These are phyloP conservation scores for Dichetophora obliterata DNA, from an alignment of 2,888 invertebrate species.

Conservation along the genomic window DNA sequence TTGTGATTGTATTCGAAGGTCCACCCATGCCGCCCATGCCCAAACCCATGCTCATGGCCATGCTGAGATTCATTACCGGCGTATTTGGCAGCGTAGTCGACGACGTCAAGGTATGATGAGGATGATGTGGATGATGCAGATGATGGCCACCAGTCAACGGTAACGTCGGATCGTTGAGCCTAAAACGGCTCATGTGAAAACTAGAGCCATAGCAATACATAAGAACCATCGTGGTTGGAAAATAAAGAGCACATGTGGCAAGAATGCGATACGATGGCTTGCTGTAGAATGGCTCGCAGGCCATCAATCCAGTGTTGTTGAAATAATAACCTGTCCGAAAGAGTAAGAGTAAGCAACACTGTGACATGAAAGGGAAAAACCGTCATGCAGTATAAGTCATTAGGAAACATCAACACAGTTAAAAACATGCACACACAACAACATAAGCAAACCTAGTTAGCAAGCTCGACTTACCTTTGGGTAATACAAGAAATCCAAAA, in stretches of 20 bases:
- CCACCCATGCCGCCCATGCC: constrained; percentile 58
- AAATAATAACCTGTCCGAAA: constrained; percentile 80
- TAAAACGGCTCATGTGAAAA: constrained; percentile 87
- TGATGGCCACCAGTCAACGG: constrained; percentile 66
- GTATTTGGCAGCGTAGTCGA: constrained; percentile 57
- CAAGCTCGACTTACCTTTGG: constrained; percentile 73
- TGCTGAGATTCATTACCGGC: constrained; percentile 66
- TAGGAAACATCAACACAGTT: background rate
- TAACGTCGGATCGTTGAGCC: constrained; percentile 71
- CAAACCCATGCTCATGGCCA: constrained; percentile 68
- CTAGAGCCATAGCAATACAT: constrained; percentile 94
- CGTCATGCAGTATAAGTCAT: background rate
- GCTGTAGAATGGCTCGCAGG: constrained; percentile 89
- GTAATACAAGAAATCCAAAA: constrained; percentile 85
- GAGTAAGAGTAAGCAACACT: constrained; percentile 17
- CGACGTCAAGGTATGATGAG: constrained; percentile 51
- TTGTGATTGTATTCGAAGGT: constrained; percentile 63
- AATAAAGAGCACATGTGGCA: constrained; percentile 89
- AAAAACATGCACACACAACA: background rate
- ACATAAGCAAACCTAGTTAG: background rate
- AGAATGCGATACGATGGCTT: constrained; percentile 80
- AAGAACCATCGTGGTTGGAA: constrained; percentile 90
- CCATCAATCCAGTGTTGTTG: constrained; percentile 86
- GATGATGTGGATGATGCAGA: constrained; percentile 61
- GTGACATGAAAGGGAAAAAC: background rate